phyloP scores from a whole-genome alignment of 2,113 vertebrate genomes.

The Nanorana parkeri region DNA sequence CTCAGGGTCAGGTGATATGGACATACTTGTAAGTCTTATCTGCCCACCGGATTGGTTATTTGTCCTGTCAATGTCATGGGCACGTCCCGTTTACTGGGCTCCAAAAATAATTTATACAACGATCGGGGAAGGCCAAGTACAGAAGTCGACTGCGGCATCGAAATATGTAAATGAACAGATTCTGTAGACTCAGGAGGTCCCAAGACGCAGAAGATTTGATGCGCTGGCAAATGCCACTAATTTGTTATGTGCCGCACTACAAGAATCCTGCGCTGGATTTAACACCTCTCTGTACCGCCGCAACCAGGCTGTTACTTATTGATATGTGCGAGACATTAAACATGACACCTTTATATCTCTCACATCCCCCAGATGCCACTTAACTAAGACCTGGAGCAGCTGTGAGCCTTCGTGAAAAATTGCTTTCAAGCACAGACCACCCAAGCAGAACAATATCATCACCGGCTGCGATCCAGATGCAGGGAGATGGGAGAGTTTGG shows the following conservation, averaged over 20 bases:
- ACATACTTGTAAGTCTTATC: no score
- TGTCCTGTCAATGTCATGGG: no score
- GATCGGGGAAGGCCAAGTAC: no score
- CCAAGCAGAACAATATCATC: conserved; percentile 82
- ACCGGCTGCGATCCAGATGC: conserved; percentile 68
- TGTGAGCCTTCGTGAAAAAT: conserved; percentile 76
- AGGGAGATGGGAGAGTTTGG: conserved; percentile 65
- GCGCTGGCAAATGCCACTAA: not conserved
- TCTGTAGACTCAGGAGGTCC: not conserved
- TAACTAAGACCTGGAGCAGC: conserved; percentile 78
- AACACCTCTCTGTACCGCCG: not conserved
- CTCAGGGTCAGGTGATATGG: no score
- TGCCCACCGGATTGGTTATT: no score
- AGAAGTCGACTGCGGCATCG: no score
- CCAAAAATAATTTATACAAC: no score
- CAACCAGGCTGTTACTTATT: conserved; percentile 67
- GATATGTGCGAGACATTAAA: conserved; percentile 83
- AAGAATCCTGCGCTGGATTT: not conserved
- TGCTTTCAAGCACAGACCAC: conserved; percentile 77
- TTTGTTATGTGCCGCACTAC: not conserved
- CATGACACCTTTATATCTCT: conserved; percentile 80
- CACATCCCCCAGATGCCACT: conserved; percentile 70
- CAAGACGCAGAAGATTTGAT: not conserved
- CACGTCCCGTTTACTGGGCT: no score
- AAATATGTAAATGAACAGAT: not conserved